Conservation (phyloP, 2,797 vertebrate species). For the Darevskia mixta region DNA sequence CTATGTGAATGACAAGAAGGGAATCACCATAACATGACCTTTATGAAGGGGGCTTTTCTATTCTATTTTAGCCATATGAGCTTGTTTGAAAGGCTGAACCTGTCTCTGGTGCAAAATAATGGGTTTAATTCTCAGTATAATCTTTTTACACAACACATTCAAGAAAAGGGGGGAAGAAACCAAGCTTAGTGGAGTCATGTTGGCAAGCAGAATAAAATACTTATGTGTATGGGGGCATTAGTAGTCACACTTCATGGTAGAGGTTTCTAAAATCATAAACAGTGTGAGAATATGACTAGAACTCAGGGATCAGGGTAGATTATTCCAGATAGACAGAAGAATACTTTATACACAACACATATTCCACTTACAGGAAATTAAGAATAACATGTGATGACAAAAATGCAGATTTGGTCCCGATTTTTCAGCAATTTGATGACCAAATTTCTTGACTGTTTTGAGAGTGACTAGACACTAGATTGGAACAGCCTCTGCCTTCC, state of each 20-base stretch:
- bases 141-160: conserved; percentile 32
- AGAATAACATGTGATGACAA: neutral
- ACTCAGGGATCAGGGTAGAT: neutral
- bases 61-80: neutral
- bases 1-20: neutral
- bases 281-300: neutral
- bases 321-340: neutral
- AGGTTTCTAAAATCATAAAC: neutral
- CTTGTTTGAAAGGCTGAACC: conserved; percentile 1
- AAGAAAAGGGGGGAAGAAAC: neutral
- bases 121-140: neutral
- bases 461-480: neutral
- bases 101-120: conserved; percentile 43
- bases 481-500: conserved; percentile 27
- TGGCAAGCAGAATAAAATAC: neutral
- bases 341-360: neutral
- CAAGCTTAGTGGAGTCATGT: accelerated
- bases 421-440: neutral
- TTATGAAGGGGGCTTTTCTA: neutral
- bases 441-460: neutral
- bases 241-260: neutral
- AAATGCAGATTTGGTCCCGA: neutral
- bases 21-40: neutral
- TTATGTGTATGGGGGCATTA: accelerated
- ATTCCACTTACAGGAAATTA: neutral